Evolutionary conservation across 2,113 vertebrate species (phyloP), one percentile per base, ranked within the genome.

Genomic region (Malurus elegans): DNA sequence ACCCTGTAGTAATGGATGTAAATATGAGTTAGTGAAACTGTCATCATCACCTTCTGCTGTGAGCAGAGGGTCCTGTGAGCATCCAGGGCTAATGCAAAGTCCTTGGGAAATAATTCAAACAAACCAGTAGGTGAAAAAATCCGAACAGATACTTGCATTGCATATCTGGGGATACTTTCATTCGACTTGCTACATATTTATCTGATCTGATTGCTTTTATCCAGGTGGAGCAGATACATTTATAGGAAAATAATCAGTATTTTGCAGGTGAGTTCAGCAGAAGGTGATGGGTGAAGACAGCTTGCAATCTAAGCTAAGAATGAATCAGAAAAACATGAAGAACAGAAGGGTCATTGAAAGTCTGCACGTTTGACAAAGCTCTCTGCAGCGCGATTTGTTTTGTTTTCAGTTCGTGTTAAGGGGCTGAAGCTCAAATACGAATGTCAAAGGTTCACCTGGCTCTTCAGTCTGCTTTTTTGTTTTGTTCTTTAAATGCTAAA

Each of bases 301-400:
- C 81, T 78, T 92, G 21, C 67, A 67, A 48, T 47, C 31, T 67
- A n/a, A 86, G 73, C 81, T 89, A 32, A 32, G 80, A 87, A 20
- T 32, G 64, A 91, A 67, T 74, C 34, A 85, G 47, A 57, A 92
- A 88, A 92, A 50, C 73, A 21, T 31, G 57, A 34, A 72, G 48
- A 93, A 86, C 71, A 92, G 86, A 79, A 84, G 42, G 25, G 31
- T 80, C 86, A 92, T 28, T 84, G 80, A 69, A 80, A 90, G 56
- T 31, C 85, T 87, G 88, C 29, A 18, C 82, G 26, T 69, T 81
- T 87, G 84, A 92, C 64, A 79, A 93, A 82, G 13, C 18, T 78
- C 53, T 93, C 58, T 85, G 76, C 60, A 88, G 80, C 66, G 67
- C 56, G 48, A 92, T 87, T 84, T 94, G 83, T 94, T 97, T 93